Evolutionary conservation across 2,113 vertebrate species (phyloP).

Genomic region (Perca schrenkii): DNA sequence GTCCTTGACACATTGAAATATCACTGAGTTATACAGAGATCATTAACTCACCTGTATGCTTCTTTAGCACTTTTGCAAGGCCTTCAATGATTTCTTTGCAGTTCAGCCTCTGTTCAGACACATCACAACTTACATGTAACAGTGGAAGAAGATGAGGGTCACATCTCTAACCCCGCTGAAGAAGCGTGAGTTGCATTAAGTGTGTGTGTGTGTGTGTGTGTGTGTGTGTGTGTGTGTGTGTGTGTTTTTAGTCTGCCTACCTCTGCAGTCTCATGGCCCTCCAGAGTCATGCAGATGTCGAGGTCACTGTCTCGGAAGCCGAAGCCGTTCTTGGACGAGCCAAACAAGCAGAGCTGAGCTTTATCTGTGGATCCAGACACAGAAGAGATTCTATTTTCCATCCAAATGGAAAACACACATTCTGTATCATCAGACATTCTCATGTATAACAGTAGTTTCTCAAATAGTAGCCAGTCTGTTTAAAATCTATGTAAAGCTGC

Average conservation of each 20-base stretch:
- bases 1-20: background rate
- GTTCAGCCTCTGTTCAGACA: conserved; percentile 90
- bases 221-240: background rate
- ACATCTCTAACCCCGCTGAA: background rate
- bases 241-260: conserved; percentile 75
- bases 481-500: background rate
- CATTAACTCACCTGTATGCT: conserved; percentile 90
- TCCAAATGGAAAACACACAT: background rate
- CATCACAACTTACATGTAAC: background rate
- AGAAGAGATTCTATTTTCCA: background rate
- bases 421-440: background rate
- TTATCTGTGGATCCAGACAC: conserved; percentile 85
- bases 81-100: conserved; percentile 99
- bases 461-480: background rate
- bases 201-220: too few species aligned
- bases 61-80: conserved; percentile 96
- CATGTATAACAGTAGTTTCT: background rate
- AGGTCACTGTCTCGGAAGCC: conserved; percentile 98
- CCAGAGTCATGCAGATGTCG: conserved; percentile 99
- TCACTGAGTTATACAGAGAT: background rate
- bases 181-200: background rate
- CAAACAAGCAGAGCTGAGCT: conserved; percentile 96
- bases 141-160: background rate
- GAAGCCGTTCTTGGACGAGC: conserved; percentile 99
- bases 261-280: conserved; percentile 97